A percentile compares a stretch with the other conserved stretches of the same genome.
phyloP scores from a whole-genome alignment of 2,113 vertebrate genomes.

The Pristiophorus japonicus region DNA sequence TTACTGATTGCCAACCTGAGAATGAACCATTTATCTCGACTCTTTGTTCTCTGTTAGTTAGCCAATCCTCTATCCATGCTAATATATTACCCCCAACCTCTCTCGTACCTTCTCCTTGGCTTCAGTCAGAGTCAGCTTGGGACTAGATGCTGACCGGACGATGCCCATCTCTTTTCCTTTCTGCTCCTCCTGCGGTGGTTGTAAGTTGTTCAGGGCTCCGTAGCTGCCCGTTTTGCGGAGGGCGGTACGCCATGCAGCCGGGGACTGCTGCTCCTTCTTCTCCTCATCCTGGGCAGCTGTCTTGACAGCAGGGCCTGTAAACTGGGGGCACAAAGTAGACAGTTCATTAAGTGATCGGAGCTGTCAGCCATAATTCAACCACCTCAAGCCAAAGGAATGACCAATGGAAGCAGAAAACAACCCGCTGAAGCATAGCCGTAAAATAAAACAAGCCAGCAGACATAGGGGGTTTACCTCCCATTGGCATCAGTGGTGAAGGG shows the following conservation, averaged over 20 bases:
- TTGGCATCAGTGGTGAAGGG: background rate
- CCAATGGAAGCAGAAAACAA: background rate
- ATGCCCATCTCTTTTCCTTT: slow-evolving; percentile 51
- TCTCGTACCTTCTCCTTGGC: slow-evolving; percentile 56
- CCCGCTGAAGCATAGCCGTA: background rate
- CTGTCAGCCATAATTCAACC: background rate
- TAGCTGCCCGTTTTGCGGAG: slow-evolving; percentile 66
- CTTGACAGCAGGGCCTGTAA: background rate
- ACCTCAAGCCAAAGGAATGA: background rate
- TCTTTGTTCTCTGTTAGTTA: too few species aligned
- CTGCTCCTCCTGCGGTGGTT: slow-evolving; percentile 50
- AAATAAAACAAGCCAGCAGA: background rate
- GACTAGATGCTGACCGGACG: slow-evolving; percentile 66
- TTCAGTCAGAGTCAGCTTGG: slow-evolving; percentile 60
- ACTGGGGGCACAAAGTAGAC: background rate
- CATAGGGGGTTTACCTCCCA: background rate
- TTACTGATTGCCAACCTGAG: too few species aligned
- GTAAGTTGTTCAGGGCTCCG: slow-evolving; percentile 56
- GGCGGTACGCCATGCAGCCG: slow-evolving; percentile 63
- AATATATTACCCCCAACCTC: too few species aligned
- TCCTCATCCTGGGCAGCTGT: background rate
- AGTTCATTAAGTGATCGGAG: background rate
- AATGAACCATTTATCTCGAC: too few species aligned
- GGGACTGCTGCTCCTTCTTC: slow-evolving; percentile 40
- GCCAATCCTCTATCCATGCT: too few species aligned